Base-by-base conservation (phyloP, 2,888 invertebrate species). In the Agrochola litura region DNA sequence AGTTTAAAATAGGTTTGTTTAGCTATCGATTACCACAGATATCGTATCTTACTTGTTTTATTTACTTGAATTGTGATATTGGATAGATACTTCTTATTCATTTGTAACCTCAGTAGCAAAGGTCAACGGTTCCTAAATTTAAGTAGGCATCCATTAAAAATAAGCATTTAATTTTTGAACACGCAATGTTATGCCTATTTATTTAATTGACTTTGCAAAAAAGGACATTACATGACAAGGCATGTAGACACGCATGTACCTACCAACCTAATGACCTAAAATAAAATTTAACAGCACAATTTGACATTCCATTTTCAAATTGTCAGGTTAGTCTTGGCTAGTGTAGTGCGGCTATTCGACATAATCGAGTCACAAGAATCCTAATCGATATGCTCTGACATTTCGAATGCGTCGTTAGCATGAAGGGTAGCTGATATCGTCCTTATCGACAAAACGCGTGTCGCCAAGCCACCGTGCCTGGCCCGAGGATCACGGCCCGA, bases 361-460 rank as follows among this genome's bases (percentile, higher is more conserved):
- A 52, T 54, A 73, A 76, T 76, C 77, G 60, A 75, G 63, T 74
- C 12, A 30, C 54, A 73, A 64, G 69, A 73, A 73, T 10, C 49
- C 43, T 54, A 73, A 84, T 82, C 81, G 72, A 84, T 79, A 82
- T 67, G 43, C 74, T 80, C 60, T 81, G 69, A 64, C 76, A 73
- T 82, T 81, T 79, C 73, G 83, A 81, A 83, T 82, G 54, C 56
- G 73, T 85, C 79, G 77, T 88, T 87, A 86, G 83, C 85, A 89
- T 89, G 89, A 86, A 86, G 83, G 83, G 83, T 81, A 84, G 84
- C 85, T 88, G 90, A 89, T 91, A 87, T 89, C 87, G 87, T 82
- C 78, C 83, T 87, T 94, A 95, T 95, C 90, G 95, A 95, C 89
- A 91, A 94, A 95, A 94, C 95, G 87, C 84, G 86, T 89, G 93